Evolutionary conservation across 2,888 invertebrate genomes (phyloP).

Genomic region (Phorcus lineatus): DNA sequence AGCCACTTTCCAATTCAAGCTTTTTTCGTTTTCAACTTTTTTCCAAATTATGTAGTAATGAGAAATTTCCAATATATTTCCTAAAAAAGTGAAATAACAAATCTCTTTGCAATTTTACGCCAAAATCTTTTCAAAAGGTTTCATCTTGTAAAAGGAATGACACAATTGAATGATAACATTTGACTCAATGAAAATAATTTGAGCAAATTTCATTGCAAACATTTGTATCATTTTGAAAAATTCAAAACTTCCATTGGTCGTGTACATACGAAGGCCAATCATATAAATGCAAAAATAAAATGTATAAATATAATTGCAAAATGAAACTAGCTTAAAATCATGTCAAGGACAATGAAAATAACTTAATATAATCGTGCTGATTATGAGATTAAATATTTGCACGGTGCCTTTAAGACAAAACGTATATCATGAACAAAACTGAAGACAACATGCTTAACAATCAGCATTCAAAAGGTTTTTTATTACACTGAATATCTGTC

Average conservation of each 20-base stretch:
- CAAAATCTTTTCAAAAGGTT: no score
- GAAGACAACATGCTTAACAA: constrained; percentile 1
- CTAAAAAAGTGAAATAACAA: no score
- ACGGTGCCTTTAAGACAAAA: constrained; percentile 5
- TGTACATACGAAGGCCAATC: neutral
- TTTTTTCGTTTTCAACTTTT: neutral
- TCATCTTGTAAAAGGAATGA: no score
- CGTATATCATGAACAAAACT: neutral
- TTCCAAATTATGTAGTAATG: no score
- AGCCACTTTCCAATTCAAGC: neutral
- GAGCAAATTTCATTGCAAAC: neutral
- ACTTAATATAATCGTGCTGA: constrained; percentile 7
- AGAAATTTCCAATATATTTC: no score
- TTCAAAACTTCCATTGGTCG: neutral
- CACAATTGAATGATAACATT: neutral
- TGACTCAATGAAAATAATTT: neutral
- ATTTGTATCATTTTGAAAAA: neutral
- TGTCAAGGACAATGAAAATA: neutral
- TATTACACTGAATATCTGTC: no score
- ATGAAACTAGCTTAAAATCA: neutral
- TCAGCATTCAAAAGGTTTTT: neutral
- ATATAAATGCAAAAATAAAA: constrained; percentile 12
- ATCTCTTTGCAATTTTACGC: no score
- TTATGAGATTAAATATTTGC: neutral
- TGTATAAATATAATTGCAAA: neutral